Evolutionary conservation across 1,140 invertebrate species (phyloP).

Genomic region (Ips nitidus): DNA sequence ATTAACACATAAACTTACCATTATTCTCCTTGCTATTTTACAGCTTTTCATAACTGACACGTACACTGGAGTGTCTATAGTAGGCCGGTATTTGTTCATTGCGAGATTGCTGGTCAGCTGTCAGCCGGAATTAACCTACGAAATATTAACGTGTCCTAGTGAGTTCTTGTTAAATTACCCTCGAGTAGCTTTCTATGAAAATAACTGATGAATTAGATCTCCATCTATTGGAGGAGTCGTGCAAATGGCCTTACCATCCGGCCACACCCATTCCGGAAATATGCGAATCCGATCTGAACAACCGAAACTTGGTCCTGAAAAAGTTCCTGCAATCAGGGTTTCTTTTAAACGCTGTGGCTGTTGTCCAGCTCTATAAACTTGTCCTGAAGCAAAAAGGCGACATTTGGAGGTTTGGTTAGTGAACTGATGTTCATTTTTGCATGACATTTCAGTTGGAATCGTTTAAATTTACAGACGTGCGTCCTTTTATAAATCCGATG

Average conservation of each 20-base stretch:
- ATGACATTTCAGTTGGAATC: not conserved
- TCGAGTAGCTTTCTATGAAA: not conserved
- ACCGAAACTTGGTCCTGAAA: conserved; percentile 13
- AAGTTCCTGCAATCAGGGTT: conserved; percentile 12
- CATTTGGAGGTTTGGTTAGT: conserved; percentile 23
- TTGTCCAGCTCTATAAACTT: conserved; percentile 23
- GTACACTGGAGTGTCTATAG: conserved; percentile 4
- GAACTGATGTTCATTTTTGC: not conserved
- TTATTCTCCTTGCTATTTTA: not conserved
- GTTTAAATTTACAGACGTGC: conserved; percentile 27
- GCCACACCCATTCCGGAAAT: not conserved
- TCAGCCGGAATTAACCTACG: conserved; percentile 29
- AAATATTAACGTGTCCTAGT: conserved; percentile 34
- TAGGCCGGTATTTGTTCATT: conserved; percentile 37
- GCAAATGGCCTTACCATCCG: conserved; percentile 22
- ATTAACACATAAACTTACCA: not conserved
- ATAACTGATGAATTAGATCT: conserved; percentile 3
- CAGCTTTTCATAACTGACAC: conserved; percentile 25
- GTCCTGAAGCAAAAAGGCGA: conserved; percentile 12
- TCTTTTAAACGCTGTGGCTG: conserved; percentile 6
- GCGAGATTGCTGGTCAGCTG: conserved; percentile 20
- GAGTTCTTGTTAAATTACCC: conserved; percentile 7
- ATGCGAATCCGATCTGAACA: conserved; percentile 7
- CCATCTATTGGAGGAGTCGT: conserved; percentile 18
- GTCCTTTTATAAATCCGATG: conserved; percentile 23